Evolutionary conservation across 2,797 vertebrate genomes (phyloP), one percentile per base, ranked within the genome.

Genomic region (Remorina albescens): DNA sequence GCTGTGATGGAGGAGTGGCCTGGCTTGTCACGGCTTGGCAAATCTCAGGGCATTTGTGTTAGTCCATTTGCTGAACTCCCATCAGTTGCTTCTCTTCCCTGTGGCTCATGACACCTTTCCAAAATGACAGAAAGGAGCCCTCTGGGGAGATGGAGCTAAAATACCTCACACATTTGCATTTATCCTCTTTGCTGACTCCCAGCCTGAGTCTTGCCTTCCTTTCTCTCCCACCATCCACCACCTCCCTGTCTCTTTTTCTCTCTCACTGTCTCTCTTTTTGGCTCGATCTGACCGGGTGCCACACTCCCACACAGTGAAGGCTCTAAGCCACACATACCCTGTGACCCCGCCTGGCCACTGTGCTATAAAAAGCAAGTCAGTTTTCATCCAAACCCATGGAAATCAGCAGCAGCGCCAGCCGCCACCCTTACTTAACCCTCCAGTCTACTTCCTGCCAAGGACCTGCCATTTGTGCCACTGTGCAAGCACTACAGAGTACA

Each of bases 381-480:
- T 90, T 91, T 90, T 90, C 82, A 76, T 87, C 92, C 86, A 90
- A 91, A 92, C 84, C 86, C 84, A 89, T 79, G 79, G 88, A 91
- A 91, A 91, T 88, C 83, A 87, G 82, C 76, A 76, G 85, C 84
- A 88, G 75, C 54, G 71, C 89, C 89, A 89, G 86, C 86, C 86
- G 44, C 85, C 84, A 85, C 85, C 86, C 86, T 83, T 53, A 70
- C 77, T 89, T 86, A 85, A 91, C 82, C 86, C 78, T 88, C 66
- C 71, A 67, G 78, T 85, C 67, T 66, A 71, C 74, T 83, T 91
- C 76, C 86, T 83, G 85, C 88, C 83, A 81, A 72, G 49, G 71
- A 76, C 68, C 81, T 78, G 80, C 67, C 74, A 67, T 71, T 65
- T 56, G 76, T 78, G 81, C 76, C 71, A 81, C 60, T 82, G 75